Percentiles rank a stretch among this genome's conserved stretches.
Conservation (phyloP, 2,888 invertebrate genomes). For the Leptinotarsa juncta region DNA sequence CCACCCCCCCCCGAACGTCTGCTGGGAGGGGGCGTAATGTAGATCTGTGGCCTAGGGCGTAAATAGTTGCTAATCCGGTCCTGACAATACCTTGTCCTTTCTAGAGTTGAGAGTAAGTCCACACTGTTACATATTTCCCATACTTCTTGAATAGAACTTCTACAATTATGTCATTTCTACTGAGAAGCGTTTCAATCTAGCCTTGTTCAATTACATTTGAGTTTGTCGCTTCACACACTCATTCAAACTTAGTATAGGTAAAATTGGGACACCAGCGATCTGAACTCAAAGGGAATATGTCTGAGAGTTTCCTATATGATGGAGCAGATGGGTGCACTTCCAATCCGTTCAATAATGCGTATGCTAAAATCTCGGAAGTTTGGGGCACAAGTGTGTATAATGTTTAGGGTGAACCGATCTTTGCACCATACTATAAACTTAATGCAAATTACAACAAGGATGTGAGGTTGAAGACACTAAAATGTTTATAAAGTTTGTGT, state of each 20-base stretch:
- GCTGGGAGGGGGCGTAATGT: too few species aligned
- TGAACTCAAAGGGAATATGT: neutral
- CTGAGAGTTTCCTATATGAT: slow-evolving; percentile 18
- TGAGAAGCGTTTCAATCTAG: too few species aligned
- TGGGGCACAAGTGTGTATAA: slow-evolving; percentile 38
- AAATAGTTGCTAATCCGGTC: too few species aligned
- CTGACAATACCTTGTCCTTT: too few species aligned
- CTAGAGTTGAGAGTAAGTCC: too few species aligned
- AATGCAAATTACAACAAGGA: slow-evolving; percentile 25
- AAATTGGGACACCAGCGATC: neutral
- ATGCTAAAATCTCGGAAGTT: slow-evolving; percentile 36
- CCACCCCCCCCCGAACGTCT: too few species aligned
- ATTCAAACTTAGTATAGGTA: neutral
- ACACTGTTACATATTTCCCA: too few species aligned
- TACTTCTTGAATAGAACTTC: too few species aligned
- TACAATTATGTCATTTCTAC: too few species aligned
- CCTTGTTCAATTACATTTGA: too few species aligned
- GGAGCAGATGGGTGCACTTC: slow-evolving; percentile 37
- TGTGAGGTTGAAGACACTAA: neutral
- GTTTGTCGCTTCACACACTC: too few species aligned
- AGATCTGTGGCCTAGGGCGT: too few species aligned
- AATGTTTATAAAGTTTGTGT: slow-evolving; percentile 7
- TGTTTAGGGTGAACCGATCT: slow-evolving; percentile 35
- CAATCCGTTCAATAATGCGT: slow-evolving; percentile 42
- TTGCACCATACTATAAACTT: slow-evolving; percentile 20